Percentiles rank a stretch among this genome's conserved stretches.
Conservation (phyloP, 2,113 vertebrate genomes). For the Pan troglodytes region NHGRI_mPanTro3-v2.1_pri NC_086016.1:31956501-31957000, state of each 20-base stretch:
- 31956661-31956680: background rate
- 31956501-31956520: background rate
- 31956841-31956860: background rate
- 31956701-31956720: background rate
- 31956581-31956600: background rate
- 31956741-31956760: background rate
- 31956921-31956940: background rate
- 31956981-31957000: background rate
- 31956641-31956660: background rate
- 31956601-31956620: background rate
- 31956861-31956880: background rate
- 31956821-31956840: background rate
- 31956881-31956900: background rate
- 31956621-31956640: background rate
- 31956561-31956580: background rate
- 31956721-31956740: background rate
- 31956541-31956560: background rate
- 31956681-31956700: background rate
- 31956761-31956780: background rate
- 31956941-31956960: background rate
- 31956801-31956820: background rate
- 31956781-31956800: background rate
- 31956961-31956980: conserved; percentile 20
- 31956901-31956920: background rate
- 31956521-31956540: background rate